Evolutionary conservation across 2,888 invertebrate genomes (phyloP), one percentile per base, ranked within the genome.

Genomic region (Clusia tigrina): DNA sequence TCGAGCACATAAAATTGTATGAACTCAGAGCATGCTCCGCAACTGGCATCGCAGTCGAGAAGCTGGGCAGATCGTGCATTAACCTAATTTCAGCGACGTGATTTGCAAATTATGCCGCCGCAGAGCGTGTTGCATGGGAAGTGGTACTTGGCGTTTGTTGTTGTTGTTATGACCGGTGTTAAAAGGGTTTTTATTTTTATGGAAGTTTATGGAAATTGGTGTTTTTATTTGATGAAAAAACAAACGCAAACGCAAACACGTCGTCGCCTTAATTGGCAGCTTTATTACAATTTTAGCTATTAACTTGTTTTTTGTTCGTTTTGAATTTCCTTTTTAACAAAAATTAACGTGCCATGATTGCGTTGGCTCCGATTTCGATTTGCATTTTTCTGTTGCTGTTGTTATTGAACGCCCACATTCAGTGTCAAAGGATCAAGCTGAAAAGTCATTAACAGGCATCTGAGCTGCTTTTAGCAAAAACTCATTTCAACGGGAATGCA

Each of bases 71-170:
- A n/a, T 71, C 74, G 73, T 77, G 74, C 74, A 74, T 75, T 74
- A 74, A 74, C 77, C 77, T 74, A 74, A 75, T 62, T 58, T 58
- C 37, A 72, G 72, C 71, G 71, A 75, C 74, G 76, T 74, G 77
- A 77, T 74, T 77, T 77, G 77, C 74, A 74, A 74, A 74, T 77
- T 75, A 74, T 64, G 20, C 42, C 23, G 51, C 22, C 22, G 15
- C 15, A 2, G n/a, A n/a, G n/a, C n/a, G n/a, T n/a, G n/a, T n/a
- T n/a, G n/a, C n/a, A n/a, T n/a, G n/a, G n/a, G n/a, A n/a, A n/a
- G n/a, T n/a, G n/a, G n/a, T n/a, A n/a, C n/a, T n/a, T n/a, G n/a
- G n/a, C n/a, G n/a, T n/a, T n/a, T n/a, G n/a, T n/a, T n/a, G n/a
- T n/a, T n/a, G n/a, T n/a, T n/a, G n/a, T n/a, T n/a, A n/a, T n/a